phyloP scores from a whole-genome alignment of 37 sponge, comb jelly and placozoan genomes.

The Beroe forskalii region DNA sequence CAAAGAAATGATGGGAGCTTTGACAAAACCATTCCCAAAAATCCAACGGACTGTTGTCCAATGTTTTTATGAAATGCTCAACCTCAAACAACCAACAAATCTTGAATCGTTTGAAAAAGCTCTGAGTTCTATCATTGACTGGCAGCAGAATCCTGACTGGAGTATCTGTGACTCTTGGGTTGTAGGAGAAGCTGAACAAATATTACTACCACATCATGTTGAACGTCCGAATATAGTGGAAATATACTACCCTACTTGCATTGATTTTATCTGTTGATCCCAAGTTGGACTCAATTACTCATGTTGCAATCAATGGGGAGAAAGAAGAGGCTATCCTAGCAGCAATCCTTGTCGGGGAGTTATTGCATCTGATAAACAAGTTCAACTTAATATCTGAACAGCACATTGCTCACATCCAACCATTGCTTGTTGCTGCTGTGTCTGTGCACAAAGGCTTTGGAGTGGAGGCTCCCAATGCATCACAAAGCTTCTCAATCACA shows the following conservation, averaged over 20 bases:
- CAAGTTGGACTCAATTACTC: constrained; percentile 33
- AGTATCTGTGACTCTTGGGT: constrained; percentile 27
- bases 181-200: constrained; percentile 44
- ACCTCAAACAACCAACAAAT: constrained; percentile 20
- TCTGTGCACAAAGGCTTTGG: constrained; percentile 50
- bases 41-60: constrained; percentile 49
- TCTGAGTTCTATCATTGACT: constrained; percentile 54
- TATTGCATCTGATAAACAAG: constrained; percentile 51
- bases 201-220: constrained; percentile 31
- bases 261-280: constrained; percentile 32
- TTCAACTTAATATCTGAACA: constrained; percentile 26
- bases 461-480: constrained; percentile 60
- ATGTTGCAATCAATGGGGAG: constrained; percentile 59
- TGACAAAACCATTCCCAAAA: constrained; percentile 17
- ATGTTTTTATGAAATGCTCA: constrained; percentile 40
- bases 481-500: constrained; percentile 48
- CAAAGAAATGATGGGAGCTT: constrained; percentile 43
- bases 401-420: constrained; percentile 62
- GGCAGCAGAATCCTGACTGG: constrained; percentile 58
- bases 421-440: constrained; percentile 35
- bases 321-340: constrained; percentile 58
- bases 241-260: constrained; percentile 17
- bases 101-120: constrained; percentile 57
- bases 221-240: constrained; percentile 44
- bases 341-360: constrained; percentile 38